Conservation (phyloP, 2,113 vertebrate species). For the Amblyornis subalaris region DNA sequence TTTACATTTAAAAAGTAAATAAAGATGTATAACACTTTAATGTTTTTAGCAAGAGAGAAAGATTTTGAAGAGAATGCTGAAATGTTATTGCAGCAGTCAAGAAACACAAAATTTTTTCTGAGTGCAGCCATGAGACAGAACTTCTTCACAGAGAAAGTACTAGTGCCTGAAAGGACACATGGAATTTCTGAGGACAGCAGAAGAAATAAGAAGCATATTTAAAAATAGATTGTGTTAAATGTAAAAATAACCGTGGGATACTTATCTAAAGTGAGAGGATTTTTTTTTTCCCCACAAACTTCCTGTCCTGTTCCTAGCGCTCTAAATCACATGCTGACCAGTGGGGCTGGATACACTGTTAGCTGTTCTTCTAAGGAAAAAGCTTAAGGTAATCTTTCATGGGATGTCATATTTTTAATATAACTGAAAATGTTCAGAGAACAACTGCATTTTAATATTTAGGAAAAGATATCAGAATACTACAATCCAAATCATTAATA, state of each 20-base stretch:
- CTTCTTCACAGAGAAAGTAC: background rate
- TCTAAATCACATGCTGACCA: background rate
- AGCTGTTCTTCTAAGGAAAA: background rate
- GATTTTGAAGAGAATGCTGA: background rate
- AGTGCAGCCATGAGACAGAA: background rate
- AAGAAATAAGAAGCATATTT: conserved; percentile 6
- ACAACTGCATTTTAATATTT: background rate
- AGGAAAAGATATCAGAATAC: background rate
- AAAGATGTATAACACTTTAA: background rate
- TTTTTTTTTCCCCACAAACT: background rate
- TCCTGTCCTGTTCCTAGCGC: conserved; percentile 6
- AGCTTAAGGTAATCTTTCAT: background rate
- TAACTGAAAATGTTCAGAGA: background rate
- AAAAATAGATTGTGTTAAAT: conserved; percentile 40
- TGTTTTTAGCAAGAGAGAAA: background rate
- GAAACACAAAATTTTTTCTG: background rate
- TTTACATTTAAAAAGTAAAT: background rate
- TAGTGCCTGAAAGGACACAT: background rate
- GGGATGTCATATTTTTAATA: background rate
- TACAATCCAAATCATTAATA: background rate
- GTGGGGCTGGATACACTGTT: background rate
- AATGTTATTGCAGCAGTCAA: background rate
- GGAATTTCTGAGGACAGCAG: conserved; percentile 27
- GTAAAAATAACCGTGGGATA: conserved; percentile 55
- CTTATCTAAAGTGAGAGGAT: background rate